These are phyloP conservation scores for Malurus splendens DNA, from an alignment of 2,797 vertebrate species.

Conservation along the genomic window DNA sequence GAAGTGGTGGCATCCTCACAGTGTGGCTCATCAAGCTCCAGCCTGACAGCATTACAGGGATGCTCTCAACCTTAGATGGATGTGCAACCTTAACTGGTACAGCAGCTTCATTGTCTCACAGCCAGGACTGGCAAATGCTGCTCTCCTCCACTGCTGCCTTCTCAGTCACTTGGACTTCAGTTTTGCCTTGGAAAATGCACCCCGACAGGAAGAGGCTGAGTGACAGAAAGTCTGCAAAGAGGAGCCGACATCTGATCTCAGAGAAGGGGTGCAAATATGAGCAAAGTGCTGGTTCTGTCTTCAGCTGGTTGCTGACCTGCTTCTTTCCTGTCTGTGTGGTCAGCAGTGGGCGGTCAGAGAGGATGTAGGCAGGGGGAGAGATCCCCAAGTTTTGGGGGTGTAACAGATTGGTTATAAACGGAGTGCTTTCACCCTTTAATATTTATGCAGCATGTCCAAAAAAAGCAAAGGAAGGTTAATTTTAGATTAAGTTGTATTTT, in stretches of 20 bases:
- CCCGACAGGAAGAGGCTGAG: neutral
- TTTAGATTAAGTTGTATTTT: neutral
- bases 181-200: neutral
- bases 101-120: neutral
- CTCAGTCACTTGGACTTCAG: neutral
- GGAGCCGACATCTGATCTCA: neutral
- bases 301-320: neutral
- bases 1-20: neutral
- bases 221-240: neutral
- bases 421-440: neutral
- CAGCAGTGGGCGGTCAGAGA: neutral
- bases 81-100: rapidly evolving
- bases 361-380: neutral
- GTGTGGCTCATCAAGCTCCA: neutral
- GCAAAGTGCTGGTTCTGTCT: neutral
- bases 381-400: neutral
- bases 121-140: neutral
- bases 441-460: neutral
- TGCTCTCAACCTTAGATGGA: neutral
- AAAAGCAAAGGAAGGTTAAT: neutral
- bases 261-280: neutral
- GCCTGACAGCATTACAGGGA: neutral
- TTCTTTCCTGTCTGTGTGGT: neutral
- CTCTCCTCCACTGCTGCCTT: neutral
- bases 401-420: neutral